phyloP scores from a whole-genome alignment of 2,113 vertebrate species.

The Myrmecobius fasciatus region DNA sequence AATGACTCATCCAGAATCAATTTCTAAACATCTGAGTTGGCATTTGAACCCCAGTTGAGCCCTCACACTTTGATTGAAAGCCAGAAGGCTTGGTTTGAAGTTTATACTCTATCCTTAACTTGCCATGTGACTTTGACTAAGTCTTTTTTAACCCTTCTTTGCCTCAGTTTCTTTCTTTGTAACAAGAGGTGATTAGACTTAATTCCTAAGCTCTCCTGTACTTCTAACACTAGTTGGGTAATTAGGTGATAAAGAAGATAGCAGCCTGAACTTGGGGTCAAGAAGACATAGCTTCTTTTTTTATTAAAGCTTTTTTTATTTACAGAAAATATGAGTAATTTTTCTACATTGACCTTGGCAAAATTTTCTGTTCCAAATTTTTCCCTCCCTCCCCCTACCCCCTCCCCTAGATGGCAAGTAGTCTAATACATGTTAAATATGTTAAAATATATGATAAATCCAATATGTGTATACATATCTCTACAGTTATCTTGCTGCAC shows the following conservation, averaged over 20 bases:
- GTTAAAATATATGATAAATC: too few species aligned
- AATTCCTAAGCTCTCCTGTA: neutral
- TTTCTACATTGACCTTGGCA: too few species aligned
- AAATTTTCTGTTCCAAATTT: too few species aligned
- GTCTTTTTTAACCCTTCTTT: neutral
- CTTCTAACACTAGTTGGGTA: neutral
- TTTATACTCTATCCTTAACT: neutral
- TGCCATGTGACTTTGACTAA: neutral
- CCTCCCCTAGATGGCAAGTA: too few species aligned
- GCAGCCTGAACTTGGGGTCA: neutral
- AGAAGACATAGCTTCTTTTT: neutral
- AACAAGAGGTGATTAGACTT: neutral
- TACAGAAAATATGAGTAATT: too few species aligned
- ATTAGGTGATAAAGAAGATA: neutral
- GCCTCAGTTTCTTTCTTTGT: neutral
- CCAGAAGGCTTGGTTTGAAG: neutral
- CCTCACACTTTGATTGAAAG: neutral
- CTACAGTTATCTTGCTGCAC: too few species aligned
- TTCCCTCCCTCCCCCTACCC: too few species aligned
- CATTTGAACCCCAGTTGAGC: neutral
- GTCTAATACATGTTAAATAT: too few species aligned
- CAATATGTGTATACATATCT: too few species aligned
- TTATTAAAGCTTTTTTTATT: too few species aligned
- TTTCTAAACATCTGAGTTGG: neutral
- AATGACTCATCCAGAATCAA: neutral